Percentiles rank a stretch among this genome's conserved stretches.
Evolutionary conservation across 2,797 vertebrate species (phyloP).

Genomic region (Rhinella marina): DNA sequence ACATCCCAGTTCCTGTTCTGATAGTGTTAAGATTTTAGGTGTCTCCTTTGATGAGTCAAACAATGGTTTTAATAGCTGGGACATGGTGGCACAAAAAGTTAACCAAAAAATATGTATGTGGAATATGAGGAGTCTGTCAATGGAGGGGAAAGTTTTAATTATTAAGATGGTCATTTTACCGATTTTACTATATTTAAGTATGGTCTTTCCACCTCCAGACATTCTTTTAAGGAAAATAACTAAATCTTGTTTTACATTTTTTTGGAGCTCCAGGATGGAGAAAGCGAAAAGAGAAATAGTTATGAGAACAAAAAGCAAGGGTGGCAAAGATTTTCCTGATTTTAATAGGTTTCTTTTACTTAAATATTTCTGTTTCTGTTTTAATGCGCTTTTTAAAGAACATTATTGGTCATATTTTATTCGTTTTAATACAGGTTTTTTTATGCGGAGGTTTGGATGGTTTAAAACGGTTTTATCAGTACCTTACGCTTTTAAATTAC

Average conservation of each 20-base stretch:
- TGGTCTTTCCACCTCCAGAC: not conserved
- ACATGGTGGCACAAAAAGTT: not conserved
- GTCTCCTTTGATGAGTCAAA: not conserved
- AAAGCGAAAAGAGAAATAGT: too few relatives aligned
- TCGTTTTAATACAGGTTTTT: not conserved
- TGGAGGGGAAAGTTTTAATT: not conserved
- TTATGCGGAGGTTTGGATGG: too few relatives aligned
- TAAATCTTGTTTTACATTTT: too few relatives aligned
- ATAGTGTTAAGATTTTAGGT: not conserved
- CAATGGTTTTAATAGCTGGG: not conserved
- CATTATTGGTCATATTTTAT: not conserved
- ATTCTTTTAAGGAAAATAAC: not conserved
- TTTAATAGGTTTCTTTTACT: too few relatives aligned
- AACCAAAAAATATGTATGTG: not conserved
- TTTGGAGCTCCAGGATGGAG: too few relatives aligned
- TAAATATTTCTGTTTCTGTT: too few relatives aligned
- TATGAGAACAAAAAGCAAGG: too few relatives aligned
- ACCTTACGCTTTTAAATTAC: not conserved
- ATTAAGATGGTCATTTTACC: not conserved
- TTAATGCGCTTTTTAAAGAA: not conserved
- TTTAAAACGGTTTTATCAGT: too few relatives aligned
- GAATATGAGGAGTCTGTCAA: not conserved
- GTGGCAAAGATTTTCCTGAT: too few relatives aligned
- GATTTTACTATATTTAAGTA: not conserved
- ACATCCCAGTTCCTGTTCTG: not conserved